Evolutionary conservation across 2,888 invertebrate species (phyloP), one percentile per base, ranked within the genome.

Genomic region (Pseudeuparius sepicola): DNA sequence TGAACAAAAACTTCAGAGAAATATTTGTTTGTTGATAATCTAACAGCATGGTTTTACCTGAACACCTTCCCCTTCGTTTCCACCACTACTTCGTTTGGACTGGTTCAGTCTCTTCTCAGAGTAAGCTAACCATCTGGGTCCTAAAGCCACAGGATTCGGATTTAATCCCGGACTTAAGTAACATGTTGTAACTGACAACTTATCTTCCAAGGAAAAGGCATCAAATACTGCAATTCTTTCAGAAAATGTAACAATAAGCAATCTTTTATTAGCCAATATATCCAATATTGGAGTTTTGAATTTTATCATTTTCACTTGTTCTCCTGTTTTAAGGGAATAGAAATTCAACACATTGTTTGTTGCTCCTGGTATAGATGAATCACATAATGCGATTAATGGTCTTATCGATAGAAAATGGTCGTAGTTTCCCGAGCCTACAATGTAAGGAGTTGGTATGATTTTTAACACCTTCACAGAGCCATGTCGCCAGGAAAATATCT

Each of bases 401-500:
- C 94, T 72, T 60, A 86, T 86, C 44, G 75, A 69, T 31, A 73
- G 70, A 59, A 77, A 92, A 38, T 70, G 67, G 66, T 94, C 94
- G 52, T 36, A 57, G 51, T 70, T 71, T 23, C 66, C 66, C 16
- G 55, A 49, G 2, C 53, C 53, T 4, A 54, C 48, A 32, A 43
- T 46, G 37, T 47, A 52, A 43, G 93, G 92, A 37, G 79, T 78
- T 5, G 92, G 90, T 55, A 96, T 69, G 50, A 96, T 70, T 59
- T 85, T 77, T 45, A 94, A 69, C 35, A 79, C 71, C 39, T 78
- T 73, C 30, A 94, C 87, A 43, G 82, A 77, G 33, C 93, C 92
- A 62, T 94, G 92, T 32, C 92, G 73, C 80, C 93, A 89, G 3
- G 94, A 93, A 39, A 97, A 64, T 14, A 96, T 85, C 64, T 96